A percentile compares a stretch with the other conserved stretches of the same genome.
Conservation (phyloP, 2,888 invertebrate genomes). For the Heteropelma amictum region DNA sequence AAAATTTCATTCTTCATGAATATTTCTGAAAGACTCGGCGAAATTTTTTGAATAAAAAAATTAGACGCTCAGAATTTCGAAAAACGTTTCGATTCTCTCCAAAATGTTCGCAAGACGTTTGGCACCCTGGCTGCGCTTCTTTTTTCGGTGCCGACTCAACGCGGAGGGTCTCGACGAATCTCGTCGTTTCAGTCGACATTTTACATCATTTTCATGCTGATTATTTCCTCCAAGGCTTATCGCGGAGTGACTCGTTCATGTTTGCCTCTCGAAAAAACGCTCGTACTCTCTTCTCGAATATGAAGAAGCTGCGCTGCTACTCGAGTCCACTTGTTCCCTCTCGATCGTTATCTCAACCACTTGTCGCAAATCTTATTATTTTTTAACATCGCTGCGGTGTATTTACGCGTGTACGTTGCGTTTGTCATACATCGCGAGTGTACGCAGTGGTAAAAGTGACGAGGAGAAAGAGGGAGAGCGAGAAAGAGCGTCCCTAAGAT, state of each 20-base stretch:
- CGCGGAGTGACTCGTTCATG: slow-evolving; percentile 27
- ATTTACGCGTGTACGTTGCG: too few species aligned
- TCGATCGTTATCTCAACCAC: slow-evolving; percentile 50
- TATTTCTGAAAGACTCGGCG: too few species aligned
- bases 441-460: neutral
- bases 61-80: too few species aligned
- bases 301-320: slow-evolving; percentile 24
- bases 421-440: neutral
- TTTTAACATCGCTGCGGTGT: too few species aligned
- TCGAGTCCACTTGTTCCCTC: slow-evolving; percentile 48
- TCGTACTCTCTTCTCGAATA: slow-evolving; percentile 16
- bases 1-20: too few species aligned
- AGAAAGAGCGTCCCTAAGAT: neutral
- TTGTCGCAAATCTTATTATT: slow-evolving; percentile 46
- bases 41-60: neutral
- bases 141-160: too few species aligned
- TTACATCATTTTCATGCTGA: slow-evolving; percentile 34
- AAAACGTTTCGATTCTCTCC: too few species aligned
- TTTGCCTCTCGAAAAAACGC: slow-evolving; percentile 22
- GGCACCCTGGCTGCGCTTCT: too few species aligned
- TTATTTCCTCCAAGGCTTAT: slow-evolving; percentile 21
- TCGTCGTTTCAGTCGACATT: too few species aligned
- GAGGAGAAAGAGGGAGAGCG: slow-evolving; percentile 4
- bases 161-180: too few species aligned
- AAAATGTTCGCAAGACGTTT: too few species aligned